These are phyloP conservation scores for Pipistrellus pipistrellus DNA, from an alignment of 2,797 vertebrate genomes.

Conservation along the genomic window DNA sequence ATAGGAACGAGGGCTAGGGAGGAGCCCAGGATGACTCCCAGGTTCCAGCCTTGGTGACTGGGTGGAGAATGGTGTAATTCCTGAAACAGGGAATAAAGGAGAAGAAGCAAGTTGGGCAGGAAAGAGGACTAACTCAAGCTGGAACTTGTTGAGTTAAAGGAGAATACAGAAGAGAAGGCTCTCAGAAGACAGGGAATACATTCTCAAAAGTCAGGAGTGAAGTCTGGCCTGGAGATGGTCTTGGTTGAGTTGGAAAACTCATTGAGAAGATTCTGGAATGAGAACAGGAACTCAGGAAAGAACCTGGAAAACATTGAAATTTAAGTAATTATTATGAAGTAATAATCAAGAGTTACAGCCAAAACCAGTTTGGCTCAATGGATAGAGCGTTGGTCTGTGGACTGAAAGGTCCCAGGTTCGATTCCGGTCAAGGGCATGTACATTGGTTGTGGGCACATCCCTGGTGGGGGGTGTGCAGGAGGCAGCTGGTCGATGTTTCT, in stretches of 20 bases:
- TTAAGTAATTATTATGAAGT: background rate
- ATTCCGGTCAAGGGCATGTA: too few species aligned
- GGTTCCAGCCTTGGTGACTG: slow-evolving; percentile 3
- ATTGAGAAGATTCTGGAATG: background rate
- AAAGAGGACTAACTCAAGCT: slow-evolving; percentile 71
- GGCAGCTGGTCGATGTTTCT: too few species aligned
- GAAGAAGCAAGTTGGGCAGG: slow-evolving; percentile 65
- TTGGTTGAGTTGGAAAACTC: background rate
- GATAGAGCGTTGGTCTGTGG: too few species aligned
- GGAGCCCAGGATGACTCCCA: slow-evolving; percentile 50
- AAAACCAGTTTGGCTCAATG: too few species aligned
- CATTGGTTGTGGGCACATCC: too few species aligned
- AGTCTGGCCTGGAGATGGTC: background rate
- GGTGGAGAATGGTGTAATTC: slow-evolving; percentile 70
- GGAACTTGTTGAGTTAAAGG: slow-evolving; percentile 62
- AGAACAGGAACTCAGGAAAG: background rate
- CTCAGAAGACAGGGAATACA: slow-evolving; percentile 4
- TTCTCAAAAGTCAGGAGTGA: background rate
- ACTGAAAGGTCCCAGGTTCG: too few species aligned
- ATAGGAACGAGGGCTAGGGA: background rate
- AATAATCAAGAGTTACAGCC: slow-evolving; percentile 32
- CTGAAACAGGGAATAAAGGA: slow-evolving; percentile 72
- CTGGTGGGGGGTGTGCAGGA: too few species aligned
- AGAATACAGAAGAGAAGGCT: background rate
- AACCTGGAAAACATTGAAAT: background rate